Evolutionary conservation across 30 jellyfish, hydroid and myxozoan genomes (phyloP).

Genomic region (Hydractinia echinata): DNA sequence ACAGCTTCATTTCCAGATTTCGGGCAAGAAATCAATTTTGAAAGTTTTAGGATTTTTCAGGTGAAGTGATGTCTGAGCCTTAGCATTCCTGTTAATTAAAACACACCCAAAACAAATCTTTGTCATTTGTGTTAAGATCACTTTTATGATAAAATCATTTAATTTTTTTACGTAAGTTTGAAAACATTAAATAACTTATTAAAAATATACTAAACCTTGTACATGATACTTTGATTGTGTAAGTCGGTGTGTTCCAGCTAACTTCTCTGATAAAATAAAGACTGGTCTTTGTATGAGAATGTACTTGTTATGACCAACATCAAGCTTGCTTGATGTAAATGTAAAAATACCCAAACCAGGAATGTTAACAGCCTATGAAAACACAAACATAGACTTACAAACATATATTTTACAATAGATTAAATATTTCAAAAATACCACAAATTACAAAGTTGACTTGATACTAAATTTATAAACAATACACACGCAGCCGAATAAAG

Average conservation of each 20-base stretch:
- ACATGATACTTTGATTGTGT: slow-evolving; percentile 52
- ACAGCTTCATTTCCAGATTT: too few species aligned
- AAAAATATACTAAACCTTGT: slow-evolving; percentile 24
- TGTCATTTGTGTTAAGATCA: too few species aligned
- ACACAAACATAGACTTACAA: not conserved
- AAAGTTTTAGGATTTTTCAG: too few species aligned
- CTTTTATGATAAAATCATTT: not conserved
- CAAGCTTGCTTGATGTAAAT: slow-evolving; percentile 75
- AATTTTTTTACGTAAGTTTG: not conserved
- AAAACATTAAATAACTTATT: not conserved
- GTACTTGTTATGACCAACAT: slow-evolving; percentile 73
- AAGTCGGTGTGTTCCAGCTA: slow-evolving; percentile 73
- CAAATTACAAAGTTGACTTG: not conserved
- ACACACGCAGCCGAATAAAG: not conserved
- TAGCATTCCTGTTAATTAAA: too few species aligned
- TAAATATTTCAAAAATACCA: not conserved
- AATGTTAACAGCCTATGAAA: slow-evolving; percentile 74
- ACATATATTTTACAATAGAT: not conserved
- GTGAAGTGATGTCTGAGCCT: too few species aligned
- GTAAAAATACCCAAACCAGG: slow-evolving; percentile 96
- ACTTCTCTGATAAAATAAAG: slow-evolving; percentile 73
- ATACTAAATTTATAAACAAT: not conserved
- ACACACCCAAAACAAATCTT: too few species aligned
- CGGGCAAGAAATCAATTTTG: too few species aligned
- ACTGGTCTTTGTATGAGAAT: slow-evolving; percentile 87